Evolutionary conservation across 64 coral and sea anemone species (phyloP).

Genomic region (Cladopsammia gracilis): DNA sequence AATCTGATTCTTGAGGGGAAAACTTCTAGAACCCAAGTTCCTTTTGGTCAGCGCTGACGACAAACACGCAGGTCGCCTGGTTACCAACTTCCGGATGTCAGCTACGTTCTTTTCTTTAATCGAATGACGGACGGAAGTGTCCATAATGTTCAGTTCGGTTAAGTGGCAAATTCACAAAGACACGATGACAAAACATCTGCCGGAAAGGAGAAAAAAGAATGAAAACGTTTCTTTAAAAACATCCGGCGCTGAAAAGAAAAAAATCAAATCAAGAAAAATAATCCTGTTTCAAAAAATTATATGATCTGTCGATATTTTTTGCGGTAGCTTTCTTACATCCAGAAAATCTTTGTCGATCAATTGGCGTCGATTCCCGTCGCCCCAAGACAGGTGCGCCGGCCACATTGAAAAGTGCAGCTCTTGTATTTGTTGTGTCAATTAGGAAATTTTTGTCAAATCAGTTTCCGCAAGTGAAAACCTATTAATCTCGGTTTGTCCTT

Average conservation of each 20-base stretch:
- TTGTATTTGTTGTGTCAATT: slow-evolving; percentile 55
- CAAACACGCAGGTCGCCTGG: too few relatives aligned
- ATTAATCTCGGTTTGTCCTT: slow-evolving; percentile 54
- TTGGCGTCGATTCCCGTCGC: not conserved
- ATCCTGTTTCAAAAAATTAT: not conserved
- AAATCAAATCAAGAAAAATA: not conserved
- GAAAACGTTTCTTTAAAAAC: not conserved
- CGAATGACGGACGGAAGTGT: not conserved
- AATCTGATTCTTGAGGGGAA: too few relatives aligned
- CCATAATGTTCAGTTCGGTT: not conserved
- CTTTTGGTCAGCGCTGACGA: too few relatives aligned
- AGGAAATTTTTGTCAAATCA: slow-evolving; percentile 56
- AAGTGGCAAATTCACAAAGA: slow-evolving; percentile 18
- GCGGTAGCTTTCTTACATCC: not conserved
- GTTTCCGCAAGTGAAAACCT: slow-evolving; percentile 37
- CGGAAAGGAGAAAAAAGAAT: slow-evolving; percentile 7
- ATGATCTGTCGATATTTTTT: not conserved
- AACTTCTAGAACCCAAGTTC: too few relatives aligned
- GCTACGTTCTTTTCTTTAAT: not conserved
- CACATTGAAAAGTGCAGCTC: slow-evolving; percentile 45
- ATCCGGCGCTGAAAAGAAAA: not conserved
- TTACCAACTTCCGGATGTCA: too few relatives aligned
- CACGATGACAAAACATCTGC: not conserved
- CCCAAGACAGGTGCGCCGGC: not conserved
- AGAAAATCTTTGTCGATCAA: not conserved